Conservation (phyloP, 2,888 invertebrate genomes). For the Cantharis flavilabris region DNA sequence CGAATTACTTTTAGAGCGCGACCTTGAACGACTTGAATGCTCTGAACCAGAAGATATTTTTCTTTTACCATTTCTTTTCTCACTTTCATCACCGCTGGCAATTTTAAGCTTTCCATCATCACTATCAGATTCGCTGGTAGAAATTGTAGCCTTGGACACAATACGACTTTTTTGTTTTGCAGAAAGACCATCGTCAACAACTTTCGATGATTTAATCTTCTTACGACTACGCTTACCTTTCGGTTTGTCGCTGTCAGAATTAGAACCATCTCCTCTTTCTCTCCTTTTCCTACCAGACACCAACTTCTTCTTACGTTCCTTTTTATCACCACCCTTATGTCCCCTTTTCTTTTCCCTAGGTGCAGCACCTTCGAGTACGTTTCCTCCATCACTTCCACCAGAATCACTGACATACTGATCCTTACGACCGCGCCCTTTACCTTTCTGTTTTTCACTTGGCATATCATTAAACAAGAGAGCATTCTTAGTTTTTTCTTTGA, state of each 20-base stretch:
- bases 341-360: constrained; percentile 46
- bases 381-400: constrained; percentile 67
- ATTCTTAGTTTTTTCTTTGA: constrained; percentile 94
- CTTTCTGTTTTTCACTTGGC: constrained; percentile 69
- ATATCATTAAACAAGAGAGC: constrained; percentile 82
- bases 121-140: constrained; percentile 83
- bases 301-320: constrained; percentile 43
- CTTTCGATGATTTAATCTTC: constrained; percentile 41
- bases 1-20: constrained; percentile 53
- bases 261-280: constrained; percentile 51
- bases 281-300: constrained; percentile 54
- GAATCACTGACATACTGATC: constrained; percentile 81
- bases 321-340: constrained; percentile 50
- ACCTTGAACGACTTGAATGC: constrained; percentile 52
- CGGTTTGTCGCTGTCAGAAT: constrained; percentile 76
- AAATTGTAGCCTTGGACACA: constrained; percentile 93
- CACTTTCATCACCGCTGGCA: constrained; percentile 61
- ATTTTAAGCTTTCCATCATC: constrained; percentile 62
- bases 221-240: constrained; percentile 62
- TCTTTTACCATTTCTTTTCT: constrained; percentile 49
- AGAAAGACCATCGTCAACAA: constrained; percentile 70
- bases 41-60: constrained; percentile 67
- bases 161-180: constrained; percentile 86
- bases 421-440: constrained; percentile 63
- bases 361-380: constrained; percentile 53